Evolutionary conservation across 2,797 vertebrate species (phyloP).

Genomic region (Australoheros facetus): DNA sequence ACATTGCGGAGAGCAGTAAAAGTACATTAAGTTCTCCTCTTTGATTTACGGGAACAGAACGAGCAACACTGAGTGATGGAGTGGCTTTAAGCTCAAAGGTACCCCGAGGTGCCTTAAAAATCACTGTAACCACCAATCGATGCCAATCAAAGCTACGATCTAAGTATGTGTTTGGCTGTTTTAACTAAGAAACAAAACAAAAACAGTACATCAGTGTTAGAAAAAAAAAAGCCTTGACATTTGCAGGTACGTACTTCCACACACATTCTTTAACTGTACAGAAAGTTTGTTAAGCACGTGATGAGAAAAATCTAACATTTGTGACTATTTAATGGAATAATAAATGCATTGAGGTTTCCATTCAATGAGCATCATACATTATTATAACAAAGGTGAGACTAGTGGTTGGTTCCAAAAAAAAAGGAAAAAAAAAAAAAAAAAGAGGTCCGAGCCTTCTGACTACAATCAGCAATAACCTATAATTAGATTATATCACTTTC

Average conservation of each 20-base stretch:
- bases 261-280: conserved; percentile 58
- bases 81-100: conserved; percentile 17
- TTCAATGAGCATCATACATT: conserved; percentile 47
- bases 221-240: conserved; percentile 19
- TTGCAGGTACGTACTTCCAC: conserved; percentile 27
- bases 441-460: conserved; percentile 30
- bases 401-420: conserved; percentile 56
- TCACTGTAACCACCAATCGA: background rate
- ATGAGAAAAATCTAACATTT: conserved; percentile 48
- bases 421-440: conserved; percentile 32
- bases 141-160: background rate
- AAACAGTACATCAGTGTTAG: conserved; percentile 35
- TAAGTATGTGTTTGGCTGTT: conserved; percentile 11
- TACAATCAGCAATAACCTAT: conserved; percentile 40
- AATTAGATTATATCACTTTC: conserved; percentile 23
- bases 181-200: background rate
- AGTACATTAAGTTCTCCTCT: background rate
- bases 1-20: conserved; percentile 27
- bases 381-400: conserved; percentile 50
- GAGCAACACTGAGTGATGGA: conserved; percentile 2
- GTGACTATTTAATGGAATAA: conserved; percentile 47
- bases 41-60: background rate
- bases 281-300: conserved; percentile 33
- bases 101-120: background rate
- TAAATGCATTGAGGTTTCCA: conserved; percentile 51